Percentiles rank a stretch among this genome's conserved stretches.
Conservation (phyloP, 2,113 vertebrate genomes). For the Ceyx margarethae region DNA sequence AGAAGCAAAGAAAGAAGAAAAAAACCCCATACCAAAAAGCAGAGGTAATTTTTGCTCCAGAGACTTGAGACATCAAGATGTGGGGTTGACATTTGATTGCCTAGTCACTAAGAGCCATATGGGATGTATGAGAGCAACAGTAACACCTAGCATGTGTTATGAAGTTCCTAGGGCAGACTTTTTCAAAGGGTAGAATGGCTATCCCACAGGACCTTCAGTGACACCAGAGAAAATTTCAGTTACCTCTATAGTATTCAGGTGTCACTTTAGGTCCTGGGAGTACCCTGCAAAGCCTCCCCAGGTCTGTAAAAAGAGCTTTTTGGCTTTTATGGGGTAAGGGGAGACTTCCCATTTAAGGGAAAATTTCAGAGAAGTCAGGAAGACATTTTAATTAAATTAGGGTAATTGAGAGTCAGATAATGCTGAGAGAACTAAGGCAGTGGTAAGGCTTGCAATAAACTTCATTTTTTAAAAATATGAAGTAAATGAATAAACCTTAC, state of each 20-base stretch:
- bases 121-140: background rate
- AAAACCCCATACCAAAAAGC: too few species aligned
- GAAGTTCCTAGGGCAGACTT: background rate
- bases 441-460: background rate
- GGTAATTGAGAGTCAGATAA: background rate
- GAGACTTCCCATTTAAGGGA: background rate
- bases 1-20: background rate
- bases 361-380: background rate
- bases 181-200: background rate
- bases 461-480: background rate
- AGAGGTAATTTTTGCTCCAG: background rate
- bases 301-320: background rate
- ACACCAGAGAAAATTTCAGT: background rate
- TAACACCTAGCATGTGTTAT: accelerated
- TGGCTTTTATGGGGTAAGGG: background rate
- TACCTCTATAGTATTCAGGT: background rate
- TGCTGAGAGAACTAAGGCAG: background rate
- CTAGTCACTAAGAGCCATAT: background rate
- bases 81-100: background rate
- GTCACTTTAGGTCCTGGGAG: background rate
- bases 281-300: background rate
- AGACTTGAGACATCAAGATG: background rate
- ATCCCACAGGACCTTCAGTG: background rate
- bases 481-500: background rate
- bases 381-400: background rate